Percentiles rank a stretch among this genome's conserved stretches.
phyloP scores from a whole-genome alignment of 1,140 invertebrate genomes.

The Paracyclopina nana region DNA sequence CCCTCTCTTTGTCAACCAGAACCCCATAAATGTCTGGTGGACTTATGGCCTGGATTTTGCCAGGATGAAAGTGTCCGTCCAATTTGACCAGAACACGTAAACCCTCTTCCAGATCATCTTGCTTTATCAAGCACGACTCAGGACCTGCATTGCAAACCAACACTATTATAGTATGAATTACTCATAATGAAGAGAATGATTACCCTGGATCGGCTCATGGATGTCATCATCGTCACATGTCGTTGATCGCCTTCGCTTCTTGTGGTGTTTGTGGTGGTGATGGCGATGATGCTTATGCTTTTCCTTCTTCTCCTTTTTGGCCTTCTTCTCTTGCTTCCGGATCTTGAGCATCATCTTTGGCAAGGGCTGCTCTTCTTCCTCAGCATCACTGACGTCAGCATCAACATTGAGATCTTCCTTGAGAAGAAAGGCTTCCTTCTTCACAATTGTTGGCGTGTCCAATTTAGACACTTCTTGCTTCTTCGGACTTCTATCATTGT shows the following conservation, averaged over 20 bases:
- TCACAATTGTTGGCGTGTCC: too few species aligned
- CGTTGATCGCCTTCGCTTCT: neutral
- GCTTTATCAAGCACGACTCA: constrained; percentile 19
- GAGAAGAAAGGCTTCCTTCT: too few species aligned
- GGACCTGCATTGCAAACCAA: neutral
- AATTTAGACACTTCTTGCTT: too few species aligned
- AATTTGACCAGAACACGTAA: constrained; percentile 47
- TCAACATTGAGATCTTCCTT: too few species aligned
- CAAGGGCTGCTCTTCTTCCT: neutral
- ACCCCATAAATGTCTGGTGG: constrained; percentile 82
- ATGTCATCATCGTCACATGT: neutral
- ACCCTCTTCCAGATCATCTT: constrained; percentile 35
- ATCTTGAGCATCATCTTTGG: constrained; percentile 2
- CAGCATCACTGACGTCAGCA: neutral
- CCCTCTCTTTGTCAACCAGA: constrained; percentile 66
- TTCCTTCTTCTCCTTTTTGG: constrained; percentile 1
- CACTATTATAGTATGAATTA: neutral
- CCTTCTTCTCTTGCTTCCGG: neutral
- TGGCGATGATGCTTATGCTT: neutral
- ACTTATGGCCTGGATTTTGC: constrained; percentile 55
- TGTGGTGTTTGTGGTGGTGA: neutral
- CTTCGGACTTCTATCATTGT: too few species aligned
- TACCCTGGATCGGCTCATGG: neutral
- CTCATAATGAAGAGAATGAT: neutral
- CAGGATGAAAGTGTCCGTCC: constrained; percentile 65